Evolutionary conservation across 2,113 vertebrate species (phyloP).

Genomic region (Siniperca knerii): DNA sequence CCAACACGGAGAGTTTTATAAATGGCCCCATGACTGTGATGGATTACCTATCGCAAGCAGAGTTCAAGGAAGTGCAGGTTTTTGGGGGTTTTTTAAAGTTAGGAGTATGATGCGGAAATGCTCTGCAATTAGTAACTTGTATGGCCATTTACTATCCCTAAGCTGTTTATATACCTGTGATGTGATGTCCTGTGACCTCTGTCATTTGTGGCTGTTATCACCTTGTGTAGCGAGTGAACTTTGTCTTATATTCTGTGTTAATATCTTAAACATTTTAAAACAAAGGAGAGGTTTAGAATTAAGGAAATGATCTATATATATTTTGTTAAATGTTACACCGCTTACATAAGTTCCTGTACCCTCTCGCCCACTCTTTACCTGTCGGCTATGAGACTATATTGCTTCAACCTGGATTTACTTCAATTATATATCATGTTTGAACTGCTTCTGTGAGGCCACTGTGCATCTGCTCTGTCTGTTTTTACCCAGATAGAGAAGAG

Average conservation of each 20-base stretch:
- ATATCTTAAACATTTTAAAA: not conserved
- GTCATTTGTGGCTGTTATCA: not conserved
- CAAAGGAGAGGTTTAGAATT: not conserved
- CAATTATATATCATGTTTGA: slow-evolving; percentile 32
- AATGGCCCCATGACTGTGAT: slow-evolving; percentile 20
- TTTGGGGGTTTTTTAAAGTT: not conserved
- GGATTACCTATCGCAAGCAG: not conserved
- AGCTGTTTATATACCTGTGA: not conserved
- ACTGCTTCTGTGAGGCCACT: slow-evolving; percentile 18
- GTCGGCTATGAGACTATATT: not conserved
- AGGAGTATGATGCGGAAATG: not conserved
- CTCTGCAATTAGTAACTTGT: not conserved
- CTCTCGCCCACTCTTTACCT: not conserved
- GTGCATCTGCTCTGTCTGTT: slow-evolving; percentile 36
- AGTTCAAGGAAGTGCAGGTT: not conserved
- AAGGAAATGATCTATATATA: not conserved
- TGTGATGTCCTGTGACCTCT: not conserved
- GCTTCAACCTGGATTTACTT: slow-evolving; percentile 25
- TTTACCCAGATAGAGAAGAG: slow-evolving; percentile 44
- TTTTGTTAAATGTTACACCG: slow-evolving; percentile 14
- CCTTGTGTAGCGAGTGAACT: not conserved
- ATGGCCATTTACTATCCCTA: too few species aligned
- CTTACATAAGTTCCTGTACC: not conserved
- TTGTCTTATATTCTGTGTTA: not conserved
- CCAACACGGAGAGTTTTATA: not conserved